These are phyloP conservation scores for Meteorus colon DNA, from an alignment of 2,888 invertebrate species.

Conservation along the genomic window DNA sequence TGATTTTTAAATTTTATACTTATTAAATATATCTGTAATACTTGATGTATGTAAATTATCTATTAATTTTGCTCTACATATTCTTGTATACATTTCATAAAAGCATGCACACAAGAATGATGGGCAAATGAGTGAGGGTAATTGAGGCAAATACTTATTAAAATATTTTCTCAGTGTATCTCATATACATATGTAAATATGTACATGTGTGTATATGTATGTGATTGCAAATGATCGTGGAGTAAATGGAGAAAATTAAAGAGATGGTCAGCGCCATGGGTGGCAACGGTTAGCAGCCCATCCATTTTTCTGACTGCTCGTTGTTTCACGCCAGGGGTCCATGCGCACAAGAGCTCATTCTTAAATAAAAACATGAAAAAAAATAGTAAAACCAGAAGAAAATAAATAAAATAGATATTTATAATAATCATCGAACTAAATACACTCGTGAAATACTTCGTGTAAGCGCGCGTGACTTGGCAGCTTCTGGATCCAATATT, in stretches of 20 bases:
- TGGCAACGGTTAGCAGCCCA: slow-evolving; percentile 72
- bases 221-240: slow-evolving; percentile 28
- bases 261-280: slow-evolving; percentile 65
- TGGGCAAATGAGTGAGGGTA: slow-evolving; percentile 10
- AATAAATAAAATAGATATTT: background rate
- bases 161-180: background rate
- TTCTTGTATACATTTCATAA: slow-evolving; percentile 22
- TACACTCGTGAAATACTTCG: background rate
- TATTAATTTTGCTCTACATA: slow-evolving; percentile 21
- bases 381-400: background rate
- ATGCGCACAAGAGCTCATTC: slow-evolving; percentile 53
- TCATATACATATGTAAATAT: background rate
- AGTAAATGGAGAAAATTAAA: slow-evolving; percentile 37
- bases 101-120: slow-evolving; percentile 26
- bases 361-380: background rate
- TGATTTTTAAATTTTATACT: too few species aligned
- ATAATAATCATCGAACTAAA: slow-evolving; percentile 1
- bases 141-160: slow-evolving; percentile 36
- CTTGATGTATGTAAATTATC: slow-evolving; percentile 5
- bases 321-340: slow-evolving; percentile 71
- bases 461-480: background rate
- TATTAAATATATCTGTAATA: too few species aligned
- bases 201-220: background rate
- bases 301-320: slow-evolving; percentile 73
- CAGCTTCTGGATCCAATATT: background rate